Evolutionary conservation across 2,888 invertebrate species (phyloP), one percentile per base, ranked within the genome.

Genomic region (Tetragonisca angustula): DNA sequence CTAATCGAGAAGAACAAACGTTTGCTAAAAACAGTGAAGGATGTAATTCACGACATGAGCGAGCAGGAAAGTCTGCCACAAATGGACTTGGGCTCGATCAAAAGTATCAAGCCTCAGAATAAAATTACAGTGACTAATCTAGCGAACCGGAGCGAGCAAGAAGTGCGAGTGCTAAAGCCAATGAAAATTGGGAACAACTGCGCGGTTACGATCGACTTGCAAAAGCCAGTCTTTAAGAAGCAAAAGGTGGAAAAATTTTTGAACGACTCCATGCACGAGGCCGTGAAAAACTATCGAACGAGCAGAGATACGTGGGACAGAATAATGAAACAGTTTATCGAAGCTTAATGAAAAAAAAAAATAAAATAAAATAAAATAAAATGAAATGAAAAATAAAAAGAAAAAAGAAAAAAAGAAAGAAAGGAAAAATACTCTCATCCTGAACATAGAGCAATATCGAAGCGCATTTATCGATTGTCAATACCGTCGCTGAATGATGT

Each of bases 201-300:
- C 17, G 15, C 6, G 21, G 2, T 0, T 3, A 32, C 65, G 9
- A 0, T 13, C 0, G n/a, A 76, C 15, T 56, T 49, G n/a, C 62
- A 19, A 19, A 76, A 49, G 17, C 83, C 86, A 6, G 50, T 83
- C 43, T 90, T 91, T 69, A 67, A 75, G 19, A 91, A 88, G 56
- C 76, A 79, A 1, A 72, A 75, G 27, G 9, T 91, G 32, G 87
- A 88, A 5, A 84, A 79, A 61, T 56, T 76, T 9, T 62, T 91
- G 43, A 73, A 92, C 81, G 83, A 88, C 0, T 83, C 87, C 17
- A 91, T 92, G 89, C 70, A 68, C 4, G 73, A 76, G 0, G 87
- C 90, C 2, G 50, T 92, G 24, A 72, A 78, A 21, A 86, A 62
- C 76, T 91, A 89, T 59, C 88, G 84, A 67, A 62, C 50, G 24